Evolutionary conservation across 2,113 vertebrate species (phyloP).

Genomic region (Cephalopterus ornatus): DNA sequence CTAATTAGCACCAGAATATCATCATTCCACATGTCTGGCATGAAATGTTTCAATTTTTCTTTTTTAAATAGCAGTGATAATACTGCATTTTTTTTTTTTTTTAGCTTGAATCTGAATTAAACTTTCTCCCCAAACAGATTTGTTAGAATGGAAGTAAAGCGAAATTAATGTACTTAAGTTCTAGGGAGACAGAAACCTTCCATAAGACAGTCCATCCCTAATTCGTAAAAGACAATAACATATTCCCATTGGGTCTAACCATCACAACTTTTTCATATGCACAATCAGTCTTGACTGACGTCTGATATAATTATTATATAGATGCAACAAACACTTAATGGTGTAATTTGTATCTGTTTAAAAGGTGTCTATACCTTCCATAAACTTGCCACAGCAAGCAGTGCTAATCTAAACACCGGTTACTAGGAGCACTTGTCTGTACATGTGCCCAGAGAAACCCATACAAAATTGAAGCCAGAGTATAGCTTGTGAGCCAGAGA

Average conservation of each 20-base stretch:
- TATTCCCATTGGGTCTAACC: background rate
- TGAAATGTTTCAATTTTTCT: background rate
- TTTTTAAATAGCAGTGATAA: background rate
- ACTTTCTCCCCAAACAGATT: background rate
- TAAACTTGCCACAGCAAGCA: background rate
- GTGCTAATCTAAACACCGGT: background rate
- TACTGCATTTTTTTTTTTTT: background rate
- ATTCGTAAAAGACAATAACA: background rate
- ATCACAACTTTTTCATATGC: background rate
- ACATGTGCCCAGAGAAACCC: background rate
- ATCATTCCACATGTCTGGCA: background rate
- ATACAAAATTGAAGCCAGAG: background rate
- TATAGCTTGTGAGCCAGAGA: background rate
- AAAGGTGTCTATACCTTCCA: background rate
- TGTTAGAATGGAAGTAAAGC: background rate
- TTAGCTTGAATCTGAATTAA: background rate
- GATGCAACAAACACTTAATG: background rate
- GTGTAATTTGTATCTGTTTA: background rate
- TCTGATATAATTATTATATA: background rate
- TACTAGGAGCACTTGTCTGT: background rate
- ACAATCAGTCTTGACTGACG: background rate
- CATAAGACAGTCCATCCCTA: background rate
- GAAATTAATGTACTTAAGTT: background rate
- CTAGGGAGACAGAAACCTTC: background rate
- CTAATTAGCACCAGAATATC: background rate